phyloP scores from a whole-genome alignment of 2,113 vertebrate species.

The Casuarius casuarius region DNA sequence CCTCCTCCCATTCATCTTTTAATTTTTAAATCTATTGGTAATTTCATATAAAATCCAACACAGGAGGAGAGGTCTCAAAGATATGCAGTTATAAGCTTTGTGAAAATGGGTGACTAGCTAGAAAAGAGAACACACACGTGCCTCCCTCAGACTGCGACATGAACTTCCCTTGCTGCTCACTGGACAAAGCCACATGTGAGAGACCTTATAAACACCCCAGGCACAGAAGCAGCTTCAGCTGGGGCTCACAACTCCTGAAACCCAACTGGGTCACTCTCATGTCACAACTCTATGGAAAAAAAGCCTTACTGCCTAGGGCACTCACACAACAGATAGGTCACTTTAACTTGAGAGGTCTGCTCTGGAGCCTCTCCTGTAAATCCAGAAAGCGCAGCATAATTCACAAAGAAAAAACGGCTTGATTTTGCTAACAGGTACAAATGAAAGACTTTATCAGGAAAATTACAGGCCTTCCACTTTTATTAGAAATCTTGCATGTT shows the following conservation, averaged over 20 bases:
- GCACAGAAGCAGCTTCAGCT: not conserved
- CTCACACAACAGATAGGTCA: not conserved
- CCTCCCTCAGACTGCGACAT: not conserved
- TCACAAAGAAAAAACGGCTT: not conserved
- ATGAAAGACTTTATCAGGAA: not conserved
- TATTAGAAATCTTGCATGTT: not conserved
- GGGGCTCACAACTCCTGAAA: not conserved
- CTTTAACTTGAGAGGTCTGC: not conserved
- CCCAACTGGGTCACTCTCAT: not conserved
- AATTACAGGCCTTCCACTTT: not conserved
- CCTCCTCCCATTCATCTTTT: not conserved
- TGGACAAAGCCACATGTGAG: not conserved
- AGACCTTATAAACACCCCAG: not conserved
- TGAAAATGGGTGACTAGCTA: not conserved
- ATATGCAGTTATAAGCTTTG: not conserved
- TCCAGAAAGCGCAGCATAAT: not conserved
- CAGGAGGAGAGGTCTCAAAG: not conserved
- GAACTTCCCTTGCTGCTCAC: not conserved
- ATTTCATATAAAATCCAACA: not conserved
- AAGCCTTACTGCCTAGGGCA: not conserved
- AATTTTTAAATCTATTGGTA: not conserved
- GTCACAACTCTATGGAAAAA: not conserved
- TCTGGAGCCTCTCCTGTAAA: not conserved
- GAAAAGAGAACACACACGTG: not conserved
- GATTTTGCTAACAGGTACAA: not conserved